Base-by-base conservation (phyloP, 2,113 vertebrate genomes). In the Hippocampus abdominalis region DNA sequence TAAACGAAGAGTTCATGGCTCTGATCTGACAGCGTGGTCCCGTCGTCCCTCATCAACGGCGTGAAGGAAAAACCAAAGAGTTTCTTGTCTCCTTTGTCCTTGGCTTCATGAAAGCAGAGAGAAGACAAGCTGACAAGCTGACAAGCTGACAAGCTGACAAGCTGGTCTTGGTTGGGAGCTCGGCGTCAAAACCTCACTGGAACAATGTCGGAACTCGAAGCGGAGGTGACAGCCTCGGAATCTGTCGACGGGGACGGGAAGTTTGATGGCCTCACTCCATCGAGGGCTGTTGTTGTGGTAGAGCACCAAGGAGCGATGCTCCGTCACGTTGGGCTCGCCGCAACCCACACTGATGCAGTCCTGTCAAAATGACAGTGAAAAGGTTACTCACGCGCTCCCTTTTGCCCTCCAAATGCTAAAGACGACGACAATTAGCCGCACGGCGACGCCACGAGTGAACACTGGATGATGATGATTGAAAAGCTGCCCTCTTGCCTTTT, bases 141-240 rank as follows among this genome's bases (percentile, higher is more conserved):
- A n/a, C n/a, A n/a, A n/a, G n/a, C n/a, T n/a, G 44, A 46, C 54
- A 46, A 29, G 39, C 39, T 48, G 23, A 42, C 7, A 44, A n/a
- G n/a, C n/a, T n/a, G n/a, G n/a, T n/a, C n/a, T n/a, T n/a, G n/a
- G n/a, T n/a, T n/a, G n/a, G n/a, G n/a, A n/a, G n/a, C n/a, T n/a
- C 0, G 4, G 21, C 3, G 2, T 11, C 4, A 23, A 11, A 8
- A 66, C 92, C 95, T 94, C 90, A 99, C 97, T 99, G 79, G 97
- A 99, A 86, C 97, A 99, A 84, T 99, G 97, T 53, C 97, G 91
- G 93, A 99, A 99, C 84, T 98, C 97, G n/a, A 99, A 99, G 75
- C 97, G 97, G 1, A 99, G 94, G 85, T 99, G 97, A 27, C 96
- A 97, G 0, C 96, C 96, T 18, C 96, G 92, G 90, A 99, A 99